A percentile compares a stretch with the other conserved stretches of the same genome.
Conservation (phyloP, 2,797 vertebrate species). For the Eospalax fontanierii region DNA sequence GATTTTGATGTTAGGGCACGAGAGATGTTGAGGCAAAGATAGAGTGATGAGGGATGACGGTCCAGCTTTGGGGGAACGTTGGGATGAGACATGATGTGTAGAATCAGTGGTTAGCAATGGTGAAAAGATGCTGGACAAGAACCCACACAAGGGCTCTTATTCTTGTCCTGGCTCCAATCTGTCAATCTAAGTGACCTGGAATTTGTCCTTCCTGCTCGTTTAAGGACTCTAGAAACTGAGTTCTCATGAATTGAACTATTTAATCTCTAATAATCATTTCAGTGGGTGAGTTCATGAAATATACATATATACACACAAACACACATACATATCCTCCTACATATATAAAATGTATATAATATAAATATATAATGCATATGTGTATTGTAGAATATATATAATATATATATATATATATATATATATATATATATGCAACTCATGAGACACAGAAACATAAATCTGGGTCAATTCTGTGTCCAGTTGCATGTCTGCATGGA, state of each 20-base stretch:
- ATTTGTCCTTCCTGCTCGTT: not conserved
- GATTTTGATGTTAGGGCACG: not conserved
- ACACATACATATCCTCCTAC: not conserved
- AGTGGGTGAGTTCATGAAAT: not conserved
- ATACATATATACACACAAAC: too few relatives aligned
- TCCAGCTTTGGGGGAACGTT: not conserved
- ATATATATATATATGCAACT: not conserved
- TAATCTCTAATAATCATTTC: not conserved
- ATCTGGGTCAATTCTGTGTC: not conserved
- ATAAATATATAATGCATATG: not conserved
- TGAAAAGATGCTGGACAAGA: not conserved
- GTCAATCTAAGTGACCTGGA: not conserved
- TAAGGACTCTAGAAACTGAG: not conserved
- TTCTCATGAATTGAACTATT: not conserved
- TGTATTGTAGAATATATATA: not conserved
- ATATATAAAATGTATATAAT: not conserved
- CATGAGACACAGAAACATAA: not conserved
- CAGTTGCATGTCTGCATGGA: not conserved
- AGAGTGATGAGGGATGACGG: not conserved
- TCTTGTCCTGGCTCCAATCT: not conserved
- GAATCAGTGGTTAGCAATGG: not conserved
- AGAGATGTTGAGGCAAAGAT: accelerated
- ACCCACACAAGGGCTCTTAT: not conserved
- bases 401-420: not conserved
- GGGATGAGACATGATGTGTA: accelerated